These are phyloP conservation scores for human (Homo sapiens) DNA, from an alignment of 2,113 vertebrate genomes.

Conservation along the genomic window DNA sequence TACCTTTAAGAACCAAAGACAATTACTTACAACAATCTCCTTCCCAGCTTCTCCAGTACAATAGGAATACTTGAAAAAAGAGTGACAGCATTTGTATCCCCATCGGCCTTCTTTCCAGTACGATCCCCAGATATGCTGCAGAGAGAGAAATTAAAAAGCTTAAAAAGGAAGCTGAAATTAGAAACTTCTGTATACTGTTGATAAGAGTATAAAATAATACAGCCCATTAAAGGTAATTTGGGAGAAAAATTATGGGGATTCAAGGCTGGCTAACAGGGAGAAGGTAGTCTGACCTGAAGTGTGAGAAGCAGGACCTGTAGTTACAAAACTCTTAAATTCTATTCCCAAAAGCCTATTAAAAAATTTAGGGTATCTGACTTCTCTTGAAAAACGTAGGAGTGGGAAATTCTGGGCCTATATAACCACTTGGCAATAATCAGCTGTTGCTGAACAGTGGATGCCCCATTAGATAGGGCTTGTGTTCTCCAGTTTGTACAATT, in stretches of 20 bases:
- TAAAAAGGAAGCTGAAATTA: background rate
- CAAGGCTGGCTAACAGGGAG: background rate
- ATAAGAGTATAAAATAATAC: background rate
- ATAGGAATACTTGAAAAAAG: slow-evolving; percentile 97
- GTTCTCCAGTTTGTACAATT: background rate
- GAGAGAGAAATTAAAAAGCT: background rate
- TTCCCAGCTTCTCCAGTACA: slow-evolving; percentile 96
- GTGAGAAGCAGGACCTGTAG: background rate
- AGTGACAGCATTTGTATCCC: slow-evolving; percentile 98
- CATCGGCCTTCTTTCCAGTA: slow-evolving; percentile 97
- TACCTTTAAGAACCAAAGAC: background rate
- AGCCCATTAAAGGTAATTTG: background rate
- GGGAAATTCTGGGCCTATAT: background rate
- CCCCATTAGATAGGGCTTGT: background rate
- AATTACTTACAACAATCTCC: slow-evolving; percentile 86
- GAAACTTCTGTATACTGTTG: background rate
- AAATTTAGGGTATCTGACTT: background rate
- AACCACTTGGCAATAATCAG: background rate
- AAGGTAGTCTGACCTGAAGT: background rate
- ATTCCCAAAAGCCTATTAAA: background rate
- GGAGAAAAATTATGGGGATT: background rate
- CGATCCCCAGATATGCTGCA: slow-evolving; percentile 97
- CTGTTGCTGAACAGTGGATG: background rate
- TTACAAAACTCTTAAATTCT: background rate
- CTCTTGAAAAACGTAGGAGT: background rate